Base-by-base conservation (phyloP, 2,888 invertebrate genomes). In the Saturnia japonica region DNA sequence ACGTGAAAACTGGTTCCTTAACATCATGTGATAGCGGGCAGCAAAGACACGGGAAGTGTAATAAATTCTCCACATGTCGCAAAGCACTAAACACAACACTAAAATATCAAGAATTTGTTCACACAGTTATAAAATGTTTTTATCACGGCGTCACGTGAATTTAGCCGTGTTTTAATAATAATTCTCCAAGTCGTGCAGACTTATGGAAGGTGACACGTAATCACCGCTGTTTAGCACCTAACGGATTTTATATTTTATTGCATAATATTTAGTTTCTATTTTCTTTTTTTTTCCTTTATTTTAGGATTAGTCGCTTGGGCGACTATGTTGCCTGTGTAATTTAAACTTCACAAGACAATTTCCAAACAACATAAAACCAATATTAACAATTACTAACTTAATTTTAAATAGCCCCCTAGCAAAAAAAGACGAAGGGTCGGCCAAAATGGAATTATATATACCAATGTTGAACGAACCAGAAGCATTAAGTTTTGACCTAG, bases 1-100 rank as follows among this genome's bases (percentile, higher is more conserved):
- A 9, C 64, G 64, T 7, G n/a, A 40, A 16, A 34, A 16, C 25
- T 40, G 16, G n/a, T 40, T 40, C 9, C 40, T 22, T 19, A 70
- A 75, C 73, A 75, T 78, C 80, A 77, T 79, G 76, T 79, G 80
- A 80, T 74, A 28, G 60, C 74, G 62, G 76, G 22, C 54, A n/a
- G n/a, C 22, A 54, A 72, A 72, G n/a, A 54, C 54, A 57, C 40
- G 68, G 45, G 54, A 74, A 70, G 68, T 73, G 69, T 72, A 57
- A 71, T 75, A 72, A 75, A 76, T 73, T 74, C n/a, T n/a, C 72
- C 72, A 67, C 70, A 70, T 70, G 68, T 68, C 57, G 67, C 67
- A 16, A 54, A 47, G 51, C 54, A 40, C 25, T 67, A 43, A 45
- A 67, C 43, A 14, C 43, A 14, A 43, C 43, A 43, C 54, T 54